Evolutionary conservation across 1,140 invertebrate genomes (phyloP), one percentile per base, ranked within the genome.

Genomic region (Littorina saxatilis): DNA sequence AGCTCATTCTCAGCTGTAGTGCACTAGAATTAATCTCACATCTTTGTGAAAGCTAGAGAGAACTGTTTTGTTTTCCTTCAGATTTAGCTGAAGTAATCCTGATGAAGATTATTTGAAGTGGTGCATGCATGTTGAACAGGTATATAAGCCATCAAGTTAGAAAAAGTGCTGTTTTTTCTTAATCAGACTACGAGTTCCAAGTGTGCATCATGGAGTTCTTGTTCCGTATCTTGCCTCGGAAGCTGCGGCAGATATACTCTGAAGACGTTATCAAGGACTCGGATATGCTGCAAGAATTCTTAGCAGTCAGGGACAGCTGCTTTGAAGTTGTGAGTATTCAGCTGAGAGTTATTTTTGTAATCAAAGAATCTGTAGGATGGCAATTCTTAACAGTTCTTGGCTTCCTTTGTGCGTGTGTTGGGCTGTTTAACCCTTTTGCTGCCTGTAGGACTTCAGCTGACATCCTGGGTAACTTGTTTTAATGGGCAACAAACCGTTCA

Each of bases 151-250:
- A n/a, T n/a, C n/a, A n/a, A n/a, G n/a, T n/a, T n/a, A n/a, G n/a
- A n/a, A n/a, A n/a, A n/a, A n/a, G n/a, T n/a, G n/a, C n/a, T n/a
- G 13, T 9, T 9, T 39, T 20, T 68, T 81, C 55, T 55, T 79
- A 81, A 84, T 43, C 55, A 88, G 90, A 91, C 86, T 91, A 90
- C 88, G 90, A 91, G 78, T 88, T 87, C 81, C 90, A 91, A 88
- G 89, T 91, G 66, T 84, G 87, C 40, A 68, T 86, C 13, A 68
- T 88, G 77, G 90, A 91, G 75, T 89, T 85, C 70, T 55, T 90
- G 2, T 90, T 91, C 78, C 82, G 90, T 43, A 29, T 89, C 17
- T 81, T 90, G 37, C 88, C 88, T 79, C 87, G 81, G 50, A 88
- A 87, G 73, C 35, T 79, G 13, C 78, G 88, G 55, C 61, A 55